Conservation (phyloP, 2,797 vertebrate species). For the Acomys russatus region DNA sequence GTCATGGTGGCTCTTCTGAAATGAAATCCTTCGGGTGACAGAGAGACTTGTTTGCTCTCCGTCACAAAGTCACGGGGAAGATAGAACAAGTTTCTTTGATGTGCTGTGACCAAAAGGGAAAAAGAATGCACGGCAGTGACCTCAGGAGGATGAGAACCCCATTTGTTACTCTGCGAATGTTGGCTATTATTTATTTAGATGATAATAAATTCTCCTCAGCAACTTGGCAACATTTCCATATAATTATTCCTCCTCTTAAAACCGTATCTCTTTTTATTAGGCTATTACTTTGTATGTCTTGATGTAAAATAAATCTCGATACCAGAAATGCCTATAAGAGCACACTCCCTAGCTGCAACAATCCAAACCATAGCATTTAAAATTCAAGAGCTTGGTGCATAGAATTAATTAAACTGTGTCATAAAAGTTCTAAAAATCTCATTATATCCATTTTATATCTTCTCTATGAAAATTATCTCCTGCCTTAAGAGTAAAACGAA, state of each 20-base stretch:
- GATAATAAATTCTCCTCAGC: constrained; percentile 59
- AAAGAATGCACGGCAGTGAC: constrained; percentile 10
- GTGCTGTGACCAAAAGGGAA: not conserved
- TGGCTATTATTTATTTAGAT: constrained; percentile 58
- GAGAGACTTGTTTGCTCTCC: constrained; percentile 64
- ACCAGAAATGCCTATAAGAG: constrained; percentile 22
- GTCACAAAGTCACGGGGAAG: constrained; percentile 75
- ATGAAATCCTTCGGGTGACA: constrained; percentile 79
- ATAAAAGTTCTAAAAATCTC: constrained; percentile 65
- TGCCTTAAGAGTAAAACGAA: not conserved
- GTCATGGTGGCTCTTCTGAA: constrained; percentile 69
- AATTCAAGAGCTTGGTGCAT: constrained; percentile 57
- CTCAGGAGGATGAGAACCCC: constrained; percentile 11
- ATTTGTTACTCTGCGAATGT: constrained; percentile 76
- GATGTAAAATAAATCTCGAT: constrained; percentile 74
- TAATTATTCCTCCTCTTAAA: constrained; percentile 71
- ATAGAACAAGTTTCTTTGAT: constrained; percentile 60
- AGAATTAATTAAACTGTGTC: constrained; percentile 74
- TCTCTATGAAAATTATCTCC: constrained; percentile 62
- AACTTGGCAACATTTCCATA: constrained; percentile 67
- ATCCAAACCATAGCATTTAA: constrained; percentile 63
- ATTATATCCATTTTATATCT: constrained; percentile 30
- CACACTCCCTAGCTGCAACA: constrained; percentile 51
- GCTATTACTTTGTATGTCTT: constrained; percentile 69
- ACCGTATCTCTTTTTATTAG: constrained; percentile 63